Conservation (phyloP, 2,113 vertebrate genomes). For the Dendrocopos noguchii region DNA sequence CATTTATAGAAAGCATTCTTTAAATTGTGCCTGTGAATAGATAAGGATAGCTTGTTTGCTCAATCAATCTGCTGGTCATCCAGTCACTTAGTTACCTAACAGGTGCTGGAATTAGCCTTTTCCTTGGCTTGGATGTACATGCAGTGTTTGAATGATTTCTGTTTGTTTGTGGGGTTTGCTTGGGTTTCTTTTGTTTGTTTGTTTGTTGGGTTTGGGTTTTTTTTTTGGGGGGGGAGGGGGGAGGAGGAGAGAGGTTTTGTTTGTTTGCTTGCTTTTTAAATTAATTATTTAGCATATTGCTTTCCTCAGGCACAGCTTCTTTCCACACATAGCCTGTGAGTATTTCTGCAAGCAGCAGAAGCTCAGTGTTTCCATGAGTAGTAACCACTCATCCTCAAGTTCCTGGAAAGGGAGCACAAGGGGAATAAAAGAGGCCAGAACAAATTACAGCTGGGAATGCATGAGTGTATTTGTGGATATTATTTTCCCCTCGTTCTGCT, state of each 20-base stretch:
- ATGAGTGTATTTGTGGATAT: constrained; percentile 16
- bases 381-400: constrained; percentile 20
- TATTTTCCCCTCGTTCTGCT: constrained; percentile 19
- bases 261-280: no score
- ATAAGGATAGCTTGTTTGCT: not conserved
- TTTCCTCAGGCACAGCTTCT: not conserved
- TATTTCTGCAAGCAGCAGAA: constrained; percentile 8
- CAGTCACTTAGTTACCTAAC: not conserved
- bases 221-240: no score
- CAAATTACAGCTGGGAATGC: constrained; percentile 31
- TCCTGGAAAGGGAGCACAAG: constrained; percentile 45
- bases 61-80: not conserved
- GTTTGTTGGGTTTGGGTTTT: no score
- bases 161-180: no score
- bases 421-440: constrained; percentile 25
- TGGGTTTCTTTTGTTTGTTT: no score
- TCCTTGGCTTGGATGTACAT: not conserved
- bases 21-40: not conserved
- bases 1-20: not conserved
- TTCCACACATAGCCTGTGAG: not conserved
- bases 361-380: constrained; percentile 1
- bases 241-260: no score
- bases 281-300: not conserved
- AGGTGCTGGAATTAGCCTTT: not conserved
- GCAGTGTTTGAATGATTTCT: not conserved